Conservation (phyloP, 2,888 invertebrate species). For the Panorpa germanica region DNA sequence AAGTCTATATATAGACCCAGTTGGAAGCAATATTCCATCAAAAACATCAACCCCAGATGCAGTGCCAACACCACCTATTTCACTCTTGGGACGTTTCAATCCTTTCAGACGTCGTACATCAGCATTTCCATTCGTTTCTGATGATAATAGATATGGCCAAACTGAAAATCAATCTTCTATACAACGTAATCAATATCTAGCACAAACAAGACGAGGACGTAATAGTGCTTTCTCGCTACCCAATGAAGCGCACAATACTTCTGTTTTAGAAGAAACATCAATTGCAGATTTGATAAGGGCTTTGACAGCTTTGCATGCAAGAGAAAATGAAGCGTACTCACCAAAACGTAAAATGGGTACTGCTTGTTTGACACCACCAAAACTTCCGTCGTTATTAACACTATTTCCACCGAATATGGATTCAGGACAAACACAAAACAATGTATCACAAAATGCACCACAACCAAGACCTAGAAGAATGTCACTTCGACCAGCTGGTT, state of each 20-base stretch:
- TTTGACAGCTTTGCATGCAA: conserved; percentile 44
- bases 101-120: conserved; percentile 21
- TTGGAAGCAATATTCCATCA: conserved; percentile 7
- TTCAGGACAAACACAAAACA: too few relatives aligned
- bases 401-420: conserved; percentile 24
- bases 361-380: conserved; percentile 28
- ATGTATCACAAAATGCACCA: neutral
- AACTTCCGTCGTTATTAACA: conserved; percentile 26
- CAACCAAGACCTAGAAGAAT: conserved; percentile 11
- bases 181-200: conserved; percentile 13
- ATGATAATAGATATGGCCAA: too few relatives aligned
- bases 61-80: conserved; percentile 9
- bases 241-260: conserved; percentile 27
- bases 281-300: conserved; percentile 66
- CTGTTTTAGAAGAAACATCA: conserved; percentile 61
- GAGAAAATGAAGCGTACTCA: conserved; percentile 16
- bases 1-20: too few relatives aligned
- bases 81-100: conserved; percentile 19
- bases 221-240: conserved; percentile 22
- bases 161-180: too few relatives aligned
- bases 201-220: conserved; percentile 24
- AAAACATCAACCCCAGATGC: conserved; percentile 1
- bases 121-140: too few relatives aligned
- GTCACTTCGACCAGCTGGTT: too few relatives aligned
- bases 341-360: conserved; percentile 33